phyloP scores from a whole-genome alignment of 53 echinoderm and acorn worm genomes.

The Echinometra lucunter region DNA sequence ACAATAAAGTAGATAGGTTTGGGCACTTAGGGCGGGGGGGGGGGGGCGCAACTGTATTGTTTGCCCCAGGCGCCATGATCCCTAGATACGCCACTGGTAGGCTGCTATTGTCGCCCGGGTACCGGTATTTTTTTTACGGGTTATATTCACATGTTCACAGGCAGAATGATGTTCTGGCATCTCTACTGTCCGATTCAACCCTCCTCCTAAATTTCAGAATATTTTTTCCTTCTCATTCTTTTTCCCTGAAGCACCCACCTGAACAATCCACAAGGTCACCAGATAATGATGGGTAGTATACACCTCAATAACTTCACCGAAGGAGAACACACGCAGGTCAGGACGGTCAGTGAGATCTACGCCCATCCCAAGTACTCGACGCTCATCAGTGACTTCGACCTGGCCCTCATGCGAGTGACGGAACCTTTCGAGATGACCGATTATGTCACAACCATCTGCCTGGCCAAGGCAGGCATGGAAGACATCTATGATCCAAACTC shows the following conservation, averaged over 20 bases:
- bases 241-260: slow-evolving; percentile 33
- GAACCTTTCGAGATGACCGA: slow-evolving; percentile 61
- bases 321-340: slow-evolving; percentile 18
- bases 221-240: background rate
- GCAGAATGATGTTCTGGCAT: too few relatives aligned
- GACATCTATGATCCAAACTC: background rate
- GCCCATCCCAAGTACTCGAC: slow-evolving; percentile 46
- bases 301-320: slow-evolving; percentile 64
- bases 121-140: too few relatives aligned
- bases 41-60: too few relatives aligned
- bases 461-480: slow-evolving; percentile 50
- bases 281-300: slow-evolving; percentile 61
- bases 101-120: too few relatives aligned
- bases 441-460: slow-evolving; percentile 58
- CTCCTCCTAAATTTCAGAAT: too few relatives aligned
- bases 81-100: too few relatives aligned
- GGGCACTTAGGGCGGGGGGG: too few relatives aligned
- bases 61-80: too few relatives aligned
- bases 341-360: slow-evolving; percentile 10
- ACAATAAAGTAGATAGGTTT: too few relatives aligned
- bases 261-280: slow-evolving; percentile 37
- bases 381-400: slow-evolving; percentile 66
- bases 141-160: too few relatives aligned
- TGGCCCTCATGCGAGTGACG: slow-evolving; percentile 4
- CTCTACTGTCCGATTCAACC: too few relatives aligned